Base-by-base conservation (phyloP, 2,797 vertebrate species). In the Garrulus glandarius region DNA sequence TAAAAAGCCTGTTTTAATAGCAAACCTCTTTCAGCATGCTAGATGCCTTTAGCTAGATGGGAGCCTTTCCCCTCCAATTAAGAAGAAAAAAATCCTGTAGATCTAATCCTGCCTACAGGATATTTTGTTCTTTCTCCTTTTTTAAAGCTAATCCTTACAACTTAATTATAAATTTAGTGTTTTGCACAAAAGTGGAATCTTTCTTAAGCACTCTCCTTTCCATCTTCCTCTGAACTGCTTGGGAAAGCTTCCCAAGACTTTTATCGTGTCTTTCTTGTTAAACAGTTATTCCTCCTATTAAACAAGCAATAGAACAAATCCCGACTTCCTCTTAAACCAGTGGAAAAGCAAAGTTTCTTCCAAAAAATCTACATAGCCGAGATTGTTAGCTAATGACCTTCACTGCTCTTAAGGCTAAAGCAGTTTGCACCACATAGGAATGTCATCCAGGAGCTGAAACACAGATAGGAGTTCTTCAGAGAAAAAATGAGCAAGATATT, bases 271-370 rank as follows among this genome's bases (percentile, higher is more conserved):
- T 74, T 59, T 77, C 93, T 72, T 74, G 52, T 84, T 92, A 84
- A 93, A 95, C 29, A 84, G 52, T 60, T 89, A 71, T 60, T 84
- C 69, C 55, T 91, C 52, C 50, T 84, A 92, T 46, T 95, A 92
- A 94, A 89, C 47, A 84, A 82, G 70, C 63, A 88, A 81, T 16
- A 79, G 52, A 79, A 93, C 49, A 93, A 93, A 92, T 79, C 52
- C 59, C 17, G 27, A 69, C 88, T 93, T 90, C 69, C 68, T 68
- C 63, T 96, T 90, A 57, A 89, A 82, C 70, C 41, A 70, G 52
- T 53, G 23, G 77, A 93, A 94, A 92, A 88, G 49, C 43, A 68
- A 89, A 80, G n/a, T 41, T 93, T 95, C 74, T 83, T 64, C 83
- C 90, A 90, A 85, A 82, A 87, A 65, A 56, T 71, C 68, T 75